Evolutionary conservation across 1,140 invertebrate genomes (phyloP).

Genomic region (Rhizoglyphus robini): DNA sequence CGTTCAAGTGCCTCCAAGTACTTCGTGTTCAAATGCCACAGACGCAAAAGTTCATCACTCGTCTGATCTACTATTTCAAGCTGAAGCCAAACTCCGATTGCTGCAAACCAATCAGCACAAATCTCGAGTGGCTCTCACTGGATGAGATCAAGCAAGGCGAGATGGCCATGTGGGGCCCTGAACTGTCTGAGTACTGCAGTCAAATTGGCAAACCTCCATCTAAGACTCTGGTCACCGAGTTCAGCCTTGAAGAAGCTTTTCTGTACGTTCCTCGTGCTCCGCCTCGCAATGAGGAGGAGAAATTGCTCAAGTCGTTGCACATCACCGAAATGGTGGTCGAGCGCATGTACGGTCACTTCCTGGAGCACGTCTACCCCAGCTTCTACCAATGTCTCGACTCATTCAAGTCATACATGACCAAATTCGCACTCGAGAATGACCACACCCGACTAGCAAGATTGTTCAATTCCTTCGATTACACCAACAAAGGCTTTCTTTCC

Average conservation of each 20-base stretch:
- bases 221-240: not conserved
- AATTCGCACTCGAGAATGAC: not conserved
- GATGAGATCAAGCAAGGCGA: not conserved
- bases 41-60: conserved; percentile 6
- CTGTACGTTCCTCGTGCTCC: conserved; percentile 11
- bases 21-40: conserved; percentile 11
- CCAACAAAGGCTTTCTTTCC: too few species aligned
- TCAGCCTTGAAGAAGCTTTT: conserved; percentile 13
- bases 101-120: not conserved
- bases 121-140: conserved; percentile 1
- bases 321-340: conserved; percentile 13
- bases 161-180: conserved; percentile 8
- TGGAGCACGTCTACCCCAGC: too few species aligned
- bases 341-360: too few species aligned
- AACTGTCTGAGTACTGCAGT: not conserved
- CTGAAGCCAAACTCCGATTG: not conserved
- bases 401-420: conserved; percentile 19
- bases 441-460: not conserved
- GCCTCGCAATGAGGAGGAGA: conserved; percentile 9
- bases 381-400: conserved; percentile 9
- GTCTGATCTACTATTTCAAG: conserved; percentile 11
- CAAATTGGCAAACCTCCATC: not conserved
- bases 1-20: not conserved
- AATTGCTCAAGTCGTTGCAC: too few species aligned
- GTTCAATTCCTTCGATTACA: conserved; percentile 19